phyloP scores from a whole-genome alignment of 2,888 invertebrate genomes.

The Drosophila paramelanica region DNA sequence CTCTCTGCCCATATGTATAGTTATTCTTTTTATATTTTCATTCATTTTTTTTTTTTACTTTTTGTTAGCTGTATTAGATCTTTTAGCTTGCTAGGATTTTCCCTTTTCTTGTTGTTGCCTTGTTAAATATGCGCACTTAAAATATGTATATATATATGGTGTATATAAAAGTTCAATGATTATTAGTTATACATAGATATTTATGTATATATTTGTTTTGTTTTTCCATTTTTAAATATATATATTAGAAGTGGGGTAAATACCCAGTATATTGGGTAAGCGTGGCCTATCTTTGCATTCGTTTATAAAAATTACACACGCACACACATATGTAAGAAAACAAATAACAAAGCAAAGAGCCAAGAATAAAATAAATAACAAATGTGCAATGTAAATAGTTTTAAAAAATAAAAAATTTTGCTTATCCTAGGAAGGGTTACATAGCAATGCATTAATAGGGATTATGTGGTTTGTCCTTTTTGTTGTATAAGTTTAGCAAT shows the following conservation, averaged over 20 bases:
- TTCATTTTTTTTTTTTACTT: constrained; percentile 5
- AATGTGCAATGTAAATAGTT: constrained; percentile 62
- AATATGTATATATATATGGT: constrained; percentile 49
- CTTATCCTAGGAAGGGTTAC: constrained; percentile 44
- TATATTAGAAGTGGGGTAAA: constrained; percentile 31
- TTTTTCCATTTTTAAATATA: constrained; percentile 7
- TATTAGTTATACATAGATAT: constrained; percentile 61
- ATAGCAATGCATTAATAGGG: constrained; percentile 26
- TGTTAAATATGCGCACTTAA: constrained; percentile 69
- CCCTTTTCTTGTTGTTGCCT: constrained; percentile 11
- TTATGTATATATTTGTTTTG: constrained; percentile 45
- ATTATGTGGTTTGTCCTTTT: neutral
- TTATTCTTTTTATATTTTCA: constrained; percentile 51
- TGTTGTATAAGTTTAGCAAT: constrained; percentile 16
- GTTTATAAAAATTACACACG: constrained; percentile 30
- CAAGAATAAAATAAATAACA: constrained; percentile 68
- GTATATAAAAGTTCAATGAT: constrained; percentile 72
- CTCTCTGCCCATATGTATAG: constrained; percentile 79
- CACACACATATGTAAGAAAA: constrained; percentile 51
- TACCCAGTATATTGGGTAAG: constrained; percentile 58
- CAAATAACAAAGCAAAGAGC: constrained; percentile 56
- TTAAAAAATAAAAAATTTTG: constrained; percentile 40
- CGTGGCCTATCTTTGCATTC: constrained; percentile 50
- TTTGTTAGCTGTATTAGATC: constrained; percentile 56
- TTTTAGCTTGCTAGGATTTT: constrained; percentile 64